Conservation (phyloP, 2,113 vertebrate genomes). For the Anolis carolinensis region DNA sequence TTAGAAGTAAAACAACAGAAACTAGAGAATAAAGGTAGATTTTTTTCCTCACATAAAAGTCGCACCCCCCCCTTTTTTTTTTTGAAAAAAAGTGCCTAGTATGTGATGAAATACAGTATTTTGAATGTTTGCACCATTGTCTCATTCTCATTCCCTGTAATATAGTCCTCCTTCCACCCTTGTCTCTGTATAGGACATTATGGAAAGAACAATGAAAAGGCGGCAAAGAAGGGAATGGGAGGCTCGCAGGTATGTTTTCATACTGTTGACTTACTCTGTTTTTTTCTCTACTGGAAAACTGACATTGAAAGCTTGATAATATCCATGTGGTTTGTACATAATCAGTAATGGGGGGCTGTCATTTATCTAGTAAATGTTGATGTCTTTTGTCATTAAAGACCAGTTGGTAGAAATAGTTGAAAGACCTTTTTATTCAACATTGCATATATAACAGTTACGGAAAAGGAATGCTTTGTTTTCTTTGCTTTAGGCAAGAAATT, state of each 20-base stretch:
- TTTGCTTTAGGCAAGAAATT: constrained; percentile 86
- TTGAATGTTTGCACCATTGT: neutral
- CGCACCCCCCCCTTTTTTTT: no score
- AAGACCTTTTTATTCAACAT: neutral
- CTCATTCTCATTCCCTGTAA: neutral
- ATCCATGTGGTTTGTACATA: neutral
- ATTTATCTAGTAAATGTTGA: neutral
- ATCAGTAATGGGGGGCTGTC: neutral
- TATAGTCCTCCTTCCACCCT: neutral
- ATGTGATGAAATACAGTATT: neutral
- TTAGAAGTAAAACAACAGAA: no score
- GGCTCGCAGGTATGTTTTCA: constrained; percentile 81
- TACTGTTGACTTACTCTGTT: fast-evolving
- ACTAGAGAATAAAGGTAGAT: no score
- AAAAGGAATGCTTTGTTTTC: neutral
- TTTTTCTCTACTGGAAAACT: neutral
- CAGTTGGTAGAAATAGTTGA: neutral
- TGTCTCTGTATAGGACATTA: constrained; percentile 77
- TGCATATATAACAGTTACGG: neutral
- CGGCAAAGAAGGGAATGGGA: constrained; percentile 89
- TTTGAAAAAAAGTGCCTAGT: no score
- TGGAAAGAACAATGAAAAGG: constrained; percentile 86
- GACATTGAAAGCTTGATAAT: neutral
- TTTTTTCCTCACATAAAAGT: no score
- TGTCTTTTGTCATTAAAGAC: neutral